Evolutionary conservation across 2,797 vertebrate species (phyloP), one percentile per base, ranked within the genome.

Genomic region (Bothrops alternatus): DNA sequence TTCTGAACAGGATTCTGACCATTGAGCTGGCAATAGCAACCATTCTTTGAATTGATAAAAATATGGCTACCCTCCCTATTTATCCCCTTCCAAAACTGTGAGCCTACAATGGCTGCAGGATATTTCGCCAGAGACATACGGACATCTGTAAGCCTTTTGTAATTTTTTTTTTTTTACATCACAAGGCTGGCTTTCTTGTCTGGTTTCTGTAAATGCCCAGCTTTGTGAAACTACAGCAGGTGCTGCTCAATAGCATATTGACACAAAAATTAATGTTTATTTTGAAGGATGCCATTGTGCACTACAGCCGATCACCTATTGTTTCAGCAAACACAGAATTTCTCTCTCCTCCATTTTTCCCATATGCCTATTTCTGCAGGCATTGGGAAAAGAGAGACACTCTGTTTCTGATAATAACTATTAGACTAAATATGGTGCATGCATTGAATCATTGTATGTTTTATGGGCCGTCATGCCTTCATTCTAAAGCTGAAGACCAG

Each of bases 211-310:
- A 94, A 92, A 86, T 26, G 10, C 65, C 88, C 88, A 63, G 50
- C 73, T 94, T 91, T 91, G 91, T 4, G n/a, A 88, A 85, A 47
- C 87, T 91, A 65, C 65, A 94, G 91, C 93, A 96, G 93, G 94
- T 94, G 94, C 93, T 95, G 88, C 61, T 91, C 92, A 82, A 91
- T 91, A 93, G 92, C 85, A 69, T 91, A 91, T 42, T 94, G 91
- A 94, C 94, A 86, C 88, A 73, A 93, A 95, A 95, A 96, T 93
- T 89, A 92, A 93, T 57, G 86, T 90, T 96, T 95, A 94, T 93
- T 96, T 94, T 96, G 90, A 92, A 94, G 93, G 92, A 93, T 65
- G 86, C 47, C 92, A 86, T 88, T 95, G 65, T 94, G 94, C 55
- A 53, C 55, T 90, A 92, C 92, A 90, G 37, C 13, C 53, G 93